phyloP scores from a whole-genome alignment of 2,797 vertebrate species.

The Neosalanx taihuensis region DNA sequence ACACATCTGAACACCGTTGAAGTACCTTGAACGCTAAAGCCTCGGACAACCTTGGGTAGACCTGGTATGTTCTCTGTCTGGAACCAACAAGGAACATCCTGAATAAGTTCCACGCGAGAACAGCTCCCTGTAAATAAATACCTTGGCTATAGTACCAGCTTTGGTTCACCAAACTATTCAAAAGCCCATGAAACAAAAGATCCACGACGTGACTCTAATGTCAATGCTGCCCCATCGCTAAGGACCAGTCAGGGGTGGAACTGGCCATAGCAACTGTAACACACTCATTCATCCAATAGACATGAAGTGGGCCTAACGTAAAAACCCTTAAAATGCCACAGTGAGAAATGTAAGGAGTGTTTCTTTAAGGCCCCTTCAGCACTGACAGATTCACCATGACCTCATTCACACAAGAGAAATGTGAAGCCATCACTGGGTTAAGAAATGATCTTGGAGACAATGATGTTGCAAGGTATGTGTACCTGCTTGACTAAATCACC shows the following conservation, averaged over 20 bases:
- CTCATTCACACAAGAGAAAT: slow-evolving; percentile 13
- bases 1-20: neutral
- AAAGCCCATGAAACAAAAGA: slow-evolving; percentile 24
- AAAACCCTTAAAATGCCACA: slow-evolving; percentile 35
- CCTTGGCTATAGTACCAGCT: slow-evolving; percentile 18
- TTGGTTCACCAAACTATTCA: slow-evolving; percentile 27
- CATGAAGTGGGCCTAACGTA: slow-evolving; percentile 28
- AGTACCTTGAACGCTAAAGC: slow-evolving; percentile 7
- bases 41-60: slow-evolving; percentile 17
- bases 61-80: slow-evolving; percentile 21
- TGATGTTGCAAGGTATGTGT: no score
- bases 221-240: slow-evolving; percentile 30
- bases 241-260: slow-evolving; percentile 25
- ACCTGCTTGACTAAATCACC: no score
- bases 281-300: slow-evolving; percentile 48
- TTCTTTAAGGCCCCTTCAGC: slow-evolving; percentile 22
- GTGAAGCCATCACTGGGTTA: neutral
- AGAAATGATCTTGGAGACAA: neutral
- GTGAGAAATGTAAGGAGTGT: slow-evolving; percentile 42
- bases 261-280: slow-evolving; percentile 38
- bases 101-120: slow-evolving; percentile 27
- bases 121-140: slow-evolving; percentile 20
- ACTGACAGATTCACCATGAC: slow-evolving; percentile 18
- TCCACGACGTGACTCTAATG: slow-evolving; percentile 33
- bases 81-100: slow-evolving; percentile 17